Evolutionary conservation across 2,113 vertebrate species (phyloP), one percentile per base, ranked within the genome.

Genomic region (Chrysochloris asiatica): DNA sequence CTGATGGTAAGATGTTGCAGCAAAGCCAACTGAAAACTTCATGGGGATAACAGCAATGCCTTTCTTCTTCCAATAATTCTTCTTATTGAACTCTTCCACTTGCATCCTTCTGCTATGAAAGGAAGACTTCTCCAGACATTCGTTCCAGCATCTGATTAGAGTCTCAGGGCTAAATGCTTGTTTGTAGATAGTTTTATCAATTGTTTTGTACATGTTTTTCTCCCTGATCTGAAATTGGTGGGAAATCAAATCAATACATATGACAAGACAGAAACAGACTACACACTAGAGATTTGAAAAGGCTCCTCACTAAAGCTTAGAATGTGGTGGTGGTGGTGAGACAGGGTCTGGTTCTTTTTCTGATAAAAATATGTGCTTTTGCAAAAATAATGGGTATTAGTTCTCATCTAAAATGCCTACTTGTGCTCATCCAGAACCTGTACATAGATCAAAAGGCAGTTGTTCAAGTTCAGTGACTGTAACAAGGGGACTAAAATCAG

Each of bases 41-140:
- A 99, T 98, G 86, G 99, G 98, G 41, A 99, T 77, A 17, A 98
- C 89, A 33, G 98, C 86, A 8, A 99, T 95, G 26, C 98, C 99
- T 67, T 97, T 98, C 97, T 99, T 99, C 96, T 97, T 99, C 98
- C 98, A 99, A 59, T 96, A 98, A 93, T 97, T 98, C 93, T 98
- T 95, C 94, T 95, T 95, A 91, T 99, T 99, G 67, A 99, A 99
- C 82, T 95, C 96, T n/a, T 97, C 93, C 0, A 95, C 83, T 26
- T 94, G 96, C 36, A 2, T n/a, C 67, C 96, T 97, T 73, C 97
- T 94, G 61, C 50, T 87, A 21, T 56, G 69, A 92, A 97, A 97
- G 72, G 97, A 97, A 3, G 98, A 96, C 61, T 95, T 98, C 19
- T 92, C 73, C 96, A 98, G 97, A 89, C 98, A 99, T 43, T 98